A percentile compares a stretch with the other conserved stretches of the same genome.
These are phyloP conservation scores for Aegithalos caudatus DNA, from an alignment of 2,113 vertebrate genomes.

Conservation along the genomic window DNA sequence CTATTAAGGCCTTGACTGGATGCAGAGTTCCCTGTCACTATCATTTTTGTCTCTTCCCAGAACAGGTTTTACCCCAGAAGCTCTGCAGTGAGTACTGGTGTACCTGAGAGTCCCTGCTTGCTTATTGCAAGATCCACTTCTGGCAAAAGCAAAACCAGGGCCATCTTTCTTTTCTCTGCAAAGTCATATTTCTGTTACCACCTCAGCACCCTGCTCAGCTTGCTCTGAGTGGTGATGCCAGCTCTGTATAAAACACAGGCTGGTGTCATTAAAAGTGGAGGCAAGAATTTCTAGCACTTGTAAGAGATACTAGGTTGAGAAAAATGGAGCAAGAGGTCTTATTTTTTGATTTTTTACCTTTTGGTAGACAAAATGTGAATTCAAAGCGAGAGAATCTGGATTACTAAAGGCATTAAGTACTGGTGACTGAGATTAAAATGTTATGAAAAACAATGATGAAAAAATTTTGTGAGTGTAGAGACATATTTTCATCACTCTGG, in stretches of 20 bases:
- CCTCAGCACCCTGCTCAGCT: no score
- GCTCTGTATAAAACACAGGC: neutral
- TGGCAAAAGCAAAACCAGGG: neutral
- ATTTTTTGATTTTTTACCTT: neutral
- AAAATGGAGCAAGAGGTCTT: neutral
- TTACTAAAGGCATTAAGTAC: neutral
- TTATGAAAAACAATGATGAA: neutral
- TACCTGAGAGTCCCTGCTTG: neutral
- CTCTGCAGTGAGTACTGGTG: rapidly evolving
- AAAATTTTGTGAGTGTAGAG: neutral
- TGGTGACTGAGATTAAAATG: neutral
- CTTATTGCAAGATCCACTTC: neutral
- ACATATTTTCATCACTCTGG: neutral
- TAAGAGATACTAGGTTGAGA: neutral
- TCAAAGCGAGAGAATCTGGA: neutral
- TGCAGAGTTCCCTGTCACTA: neutral
- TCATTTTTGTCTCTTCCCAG: neutral
- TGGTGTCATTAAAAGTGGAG: neutral
- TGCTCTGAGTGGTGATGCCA: neutral
- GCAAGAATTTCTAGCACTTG: neutral
- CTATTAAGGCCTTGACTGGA: neutral
- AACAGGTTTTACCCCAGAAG: neutral
- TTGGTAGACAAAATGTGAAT: neutral
- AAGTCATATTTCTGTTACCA: neutral
- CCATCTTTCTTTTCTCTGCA: neutral